A percentile compares a stretch with the other conserved stretches of the same genome.
phyloP scores from a whole-genome alignment of 2,888 invertebrate species.

The Anodontia alba region DNA sequence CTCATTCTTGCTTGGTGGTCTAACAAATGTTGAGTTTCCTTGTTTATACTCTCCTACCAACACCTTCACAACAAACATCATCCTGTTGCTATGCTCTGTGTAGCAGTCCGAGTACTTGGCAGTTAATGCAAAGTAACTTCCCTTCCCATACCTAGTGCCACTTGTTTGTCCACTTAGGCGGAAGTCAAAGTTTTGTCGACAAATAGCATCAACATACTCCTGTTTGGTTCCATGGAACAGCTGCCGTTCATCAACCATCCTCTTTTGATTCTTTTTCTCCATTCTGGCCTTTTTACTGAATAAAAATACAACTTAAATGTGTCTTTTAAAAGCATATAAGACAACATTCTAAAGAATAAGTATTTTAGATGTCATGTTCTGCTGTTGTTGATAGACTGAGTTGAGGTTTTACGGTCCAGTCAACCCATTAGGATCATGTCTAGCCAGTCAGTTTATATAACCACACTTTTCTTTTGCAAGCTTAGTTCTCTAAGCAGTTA shows the following conservation, averaged over 20 bases:
- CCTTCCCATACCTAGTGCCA: conserved; percentile 73
- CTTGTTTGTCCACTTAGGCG: conserved; percentile 69
- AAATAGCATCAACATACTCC: conserved; percentile 69
- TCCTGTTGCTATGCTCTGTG: conserved; percentile 44
- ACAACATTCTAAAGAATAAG: too few species aligned
- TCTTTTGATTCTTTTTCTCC: conserved; percentile 51
- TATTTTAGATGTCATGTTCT: too few species aligned
- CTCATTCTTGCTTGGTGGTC: conserved; percentile 75
- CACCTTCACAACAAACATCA: conserved; percentile 75
- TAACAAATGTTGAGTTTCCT: conserved; percentile 66
- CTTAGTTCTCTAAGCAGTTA: too few species aligned
- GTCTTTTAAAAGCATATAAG: too few species aligned
- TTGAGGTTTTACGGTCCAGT: too few species aligned
- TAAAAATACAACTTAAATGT: background rate
- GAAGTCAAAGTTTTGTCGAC: conserved; percentile 77
- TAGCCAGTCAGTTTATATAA: too few species aligned
- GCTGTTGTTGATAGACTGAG: too few species aligned
- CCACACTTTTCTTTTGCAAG: too few species aligned
- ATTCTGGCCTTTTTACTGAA: conserved; percentile 68
- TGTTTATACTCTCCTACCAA: conserved; percentile 73
- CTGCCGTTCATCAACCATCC: conserved; percentile 50
- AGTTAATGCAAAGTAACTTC: conserved; percentile 76
- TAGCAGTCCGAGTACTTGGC: conserved; percentile 68
- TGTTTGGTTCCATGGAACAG: conserved; percentile 76
- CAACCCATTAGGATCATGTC: too few species aligned